These are phyloP conservation scores for Eupsilia transversa DNA, from an alignment of 2,888 invertebrate genomes.

Conservation along the genomic window DNA sequence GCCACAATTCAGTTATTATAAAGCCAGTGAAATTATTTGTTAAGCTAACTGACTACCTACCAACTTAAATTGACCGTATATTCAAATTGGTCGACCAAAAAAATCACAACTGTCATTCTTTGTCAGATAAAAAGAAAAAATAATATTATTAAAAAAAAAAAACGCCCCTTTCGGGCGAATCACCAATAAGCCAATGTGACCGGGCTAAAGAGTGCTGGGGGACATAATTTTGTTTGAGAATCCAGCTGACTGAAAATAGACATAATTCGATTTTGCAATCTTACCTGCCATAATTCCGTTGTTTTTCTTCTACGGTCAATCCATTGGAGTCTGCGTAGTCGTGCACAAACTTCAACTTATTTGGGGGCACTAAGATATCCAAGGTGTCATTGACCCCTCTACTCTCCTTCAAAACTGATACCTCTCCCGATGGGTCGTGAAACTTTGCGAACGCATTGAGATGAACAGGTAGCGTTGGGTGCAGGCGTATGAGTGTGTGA, in stretches of 20 bases:
- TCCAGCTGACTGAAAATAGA: neutral
- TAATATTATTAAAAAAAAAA: too few relatives aligned
- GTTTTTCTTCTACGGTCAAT: slow-evolving; percentile 73
- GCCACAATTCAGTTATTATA: too few relatives aligned
- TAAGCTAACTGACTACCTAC: too few relatives aligned
- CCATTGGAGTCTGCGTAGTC: slow-evolving; percentile 71
- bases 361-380: slow-evolving; percentile 81
- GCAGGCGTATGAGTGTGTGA: slow-evolving; percentile 78
- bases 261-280: slow-evolving; percentile 22
- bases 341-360: slow-evolving; percentile 68
- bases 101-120: too few relatives aligned
- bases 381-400: slow-evolving; percentile 81
- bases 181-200: too few relatives aligned
- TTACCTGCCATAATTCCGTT: slow-evolving; percentile 82
- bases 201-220: too few relatives aligned
- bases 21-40: too few relatives aligned
- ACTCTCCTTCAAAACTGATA: slow-evolving; percentile 81
- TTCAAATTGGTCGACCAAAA: too few relatives aligned
- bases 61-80: too few relatives aligned
- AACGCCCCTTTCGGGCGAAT: too few relatives aligned
- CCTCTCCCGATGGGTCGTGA: slow-evolving; percentile 70
- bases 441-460: slow-evolving; percentile 71
- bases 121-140: too few relatives aligned
- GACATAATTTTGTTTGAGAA: neutral
- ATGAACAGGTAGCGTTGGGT: slow-evolving; percentile 73